Base-by-base conservation (phyloP, 1,140 invertebrate genomes). In the Drosophila orosa region DNA sequence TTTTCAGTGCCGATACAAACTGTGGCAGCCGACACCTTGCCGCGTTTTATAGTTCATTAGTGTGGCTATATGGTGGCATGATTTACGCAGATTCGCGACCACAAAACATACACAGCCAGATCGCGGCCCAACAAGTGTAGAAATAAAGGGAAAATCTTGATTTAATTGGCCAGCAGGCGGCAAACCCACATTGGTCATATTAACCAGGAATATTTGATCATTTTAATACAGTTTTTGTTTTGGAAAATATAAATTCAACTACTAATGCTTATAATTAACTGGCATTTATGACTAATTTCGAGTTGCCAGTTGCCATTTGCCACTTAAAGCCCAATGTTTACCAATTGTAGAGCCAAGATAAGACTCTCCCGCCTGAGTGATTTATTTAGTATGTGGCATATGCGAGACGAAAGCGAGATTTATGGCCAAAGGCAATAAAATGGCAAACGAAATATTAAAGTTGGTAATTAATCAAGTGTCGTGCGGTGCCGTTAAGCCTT, bases 41-140 rank as follows among this genome's bases (percentile, higher is more conserved):
- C 48, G 35, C 66, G 66, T 68, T 86, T 86, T 79, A 86, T 72
- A 83, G 83, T 86, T 87, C 83, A 87, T 86, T 87, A 87, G 71
- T 67, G 80, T 68, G 81, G 77, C 55, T 79, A 69, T 79, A 79
- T 78, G 58, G 58, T 80, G 77, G 77, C 83, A 78, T 86, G 82
- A 86, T 87, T 87, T 82, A 86, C 83, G 66, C 67, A 52, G 56
- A 73, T 52, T 15, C 58, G 44, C 35, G 44, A n/a, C 48, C 68
- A 63, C 42, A 67, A 47, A 47, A 63, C 24, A 63, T 50, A 72
- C 48, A 27, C 33, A 45, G 24, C 35, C 42, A 22, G 39, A n/a
- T 24, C 48, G 13, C 9, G 50, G 48, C n/a, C 35, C 50, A 55
- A 72, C 45, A 58, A 54, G 42, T 57, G 37, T 27, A 40, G 10